Conservation (phyloP, 2,797 vertebrate genomes). For the Acrossocheilus fasciatus region DNA sequence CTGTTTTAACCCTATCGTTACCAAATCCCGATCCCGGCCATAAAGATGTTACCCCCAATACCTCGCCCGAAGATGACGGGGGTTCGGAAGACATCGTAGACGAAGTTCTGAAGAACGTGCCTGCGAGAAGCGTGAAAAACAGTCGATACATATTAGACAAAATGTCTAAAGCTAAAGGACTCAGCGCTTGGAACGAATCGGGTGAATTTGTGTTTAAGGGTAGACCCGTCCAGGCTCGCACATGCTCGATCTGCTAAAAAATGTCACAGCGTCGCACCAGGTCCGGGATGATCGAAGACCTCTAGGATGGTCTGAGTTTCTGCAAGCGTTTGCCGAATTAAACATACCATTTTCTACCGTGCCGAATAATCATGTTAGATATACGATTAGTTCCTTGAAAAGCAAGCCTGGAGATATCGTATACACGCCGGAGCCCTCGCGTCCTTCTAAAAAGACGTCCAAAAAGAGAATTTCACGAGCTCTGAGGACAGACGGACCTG, state of each 20-base stretch:
- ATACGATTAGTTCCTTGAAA: no score
- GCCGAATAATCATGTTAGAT: no score
- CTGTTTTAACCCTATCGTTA: no score
- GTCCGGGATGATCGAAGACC: not conserved
- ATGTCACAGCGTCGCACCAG: not conserved
- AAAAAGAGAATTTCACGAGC: no score
- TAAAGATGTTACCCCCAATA: not conserved
- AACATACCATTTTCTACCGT: not conserved
- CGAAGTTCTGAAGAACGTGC: not conserved
- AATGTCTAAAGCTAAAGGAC: not conserved
- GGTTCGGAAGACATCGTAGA: not conserved
- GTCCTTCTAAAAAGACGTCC: no score
- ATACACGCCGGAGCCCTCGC: no score
- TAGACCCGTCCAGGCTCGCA: not conserved
- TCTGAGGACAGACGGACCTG: no score
- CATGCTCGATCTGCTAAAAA: not conserved
- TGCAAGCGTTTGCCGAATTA: not conserved
- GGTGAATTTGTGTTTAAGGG: conserved; percentile 31
- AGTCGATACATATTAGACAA: conserved; percentile 18
- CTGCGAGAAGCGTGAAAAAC: not conserved
- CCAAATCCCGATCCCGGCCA: not conserved
- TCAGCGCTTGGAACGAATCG: no score
- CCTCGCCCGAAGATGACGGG: no score
- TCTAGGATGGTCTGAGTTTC: not conserved
- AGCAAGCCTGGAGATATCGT: no score